Percentiles rank a stretch among this genome's conserved stretches.
Evolutionary conservation across 1,140 invertebrate genomes (phyloP).

Genomic region (Drosophila aff.): DNA sequence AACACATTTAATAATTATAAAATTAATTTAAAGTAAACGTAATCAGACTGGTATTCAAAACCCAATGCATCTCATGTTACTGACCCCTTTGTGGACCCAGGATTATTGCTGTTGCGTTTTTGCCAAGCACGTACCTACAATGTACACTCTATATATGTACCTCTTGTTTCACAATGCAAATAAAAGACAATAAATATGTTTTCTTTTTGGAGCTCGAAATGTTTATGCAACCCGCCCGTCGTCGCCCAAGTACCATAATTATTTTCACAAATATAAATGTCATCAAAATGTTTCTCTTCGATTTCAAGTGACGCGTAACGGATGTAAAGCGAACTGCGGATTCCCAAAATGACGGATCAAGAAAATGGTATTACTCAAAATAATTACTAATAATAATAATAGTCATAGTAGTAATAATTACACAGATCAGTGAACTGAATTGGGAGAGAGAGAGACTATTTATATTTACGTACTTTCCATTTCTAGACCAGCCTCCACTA

Average conservation of each 20-base stretch:
- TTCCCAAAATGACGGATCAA: slow-evolving; percentile 60
- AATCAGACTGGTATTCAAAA: neutral
- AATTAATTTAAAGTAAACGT: neutral
- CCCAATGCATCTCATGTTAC: neutral
- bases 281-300: slow-evolving; percentile 51
- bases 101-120: slow-evolving; percentile 1
- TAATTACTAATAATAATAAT: slow-evolving; percentile 13
- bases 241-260: slow-evolving; percentile 1
- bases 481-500: neutral
- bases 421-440: slow-evolving; percentile 8
- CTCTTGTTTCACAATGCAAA: slow-evolving; percentile 15
- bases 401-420: slow-evolving; percentile 3
- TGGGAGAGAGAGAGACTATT: neutral
- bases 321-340: slow-evolving; percentile 48
- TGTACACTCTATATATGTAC: neutral
- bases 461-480: neutral
- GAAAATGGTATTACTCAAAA: slow-evolving; percentile 58
- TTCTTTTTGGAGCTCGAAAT: neutral
- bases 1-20: neutral
- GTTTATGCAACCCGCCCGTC: slow-evolving; percentile 19
- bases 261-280: slow-evolving; percentile 27
- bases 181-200: slow-evolving; percentile 3
- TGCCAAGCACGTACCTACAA: neutral
- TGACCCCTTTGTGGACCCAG: slow-evolving; percentile 33
- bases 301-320: slow-evolving; percentile 70